These are phyloP conservation scores for Melanotaenia boesemani DNA, from an alignment of 2,797 vertebrate species.

Conservation along the genomic window DNA sequence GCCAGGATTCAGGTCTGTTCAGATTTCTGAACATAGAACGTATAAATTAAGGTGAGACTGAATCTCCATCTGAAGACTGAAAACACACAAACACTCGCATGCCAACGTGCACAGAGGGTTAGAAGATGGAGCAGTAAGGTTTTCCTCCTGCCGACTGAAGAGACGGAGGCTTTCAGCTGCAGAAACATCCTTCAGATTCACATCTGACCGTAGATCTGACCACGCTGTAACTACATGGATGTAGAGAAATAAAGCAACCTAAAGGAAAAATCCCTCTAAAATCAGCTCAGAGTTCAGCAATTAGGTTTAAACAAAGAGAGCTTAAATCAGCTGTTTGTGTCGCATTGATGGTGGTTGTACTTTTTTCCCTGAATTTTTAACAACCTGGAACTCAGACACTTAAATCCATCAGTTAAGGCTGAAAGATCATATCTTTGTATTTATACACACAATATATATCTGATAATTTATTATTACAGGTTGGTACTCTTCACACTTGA, in stretches of 20 bases:
- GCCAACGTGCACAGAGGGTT: neutral
- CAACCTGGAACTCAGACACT: too few relatives aligned
- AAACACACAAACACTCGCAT: conserved; percentile 1
- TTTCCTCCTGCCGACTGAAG: conserved; percentile 7
- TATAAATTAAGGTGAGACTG: conserved; percentile 24
- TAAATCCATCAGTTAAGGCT: too few relatives aligned
- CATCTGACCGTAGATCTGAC: neutral
- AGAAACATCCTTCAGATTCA: conserved; percentile 25
- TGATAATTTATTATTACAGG: neutral
- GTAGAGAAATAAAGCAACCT: conserved; percentile 1
- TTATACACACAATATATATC: neutral
- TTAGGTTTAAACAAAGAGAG: neutral
- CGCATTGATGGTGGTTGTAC: too few relatives aligned
- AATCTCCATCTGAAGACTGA: conserved; percentile 15
- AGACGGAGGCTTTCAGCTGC: conserved; percentile 29
- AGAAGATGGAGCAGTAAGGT: neutral
- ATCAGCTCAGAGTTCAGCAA: neutral
- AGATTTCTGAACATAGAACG: conserved; percentile 52
- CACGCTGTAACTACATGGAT: conserved; percentile 38
- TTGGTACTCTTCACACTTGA: neutral
- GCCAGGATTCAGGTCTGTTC: conserved; percentile 62
- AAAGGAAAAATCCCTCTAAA: conserved; percentile 39
- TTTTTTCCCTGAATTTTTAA: too few relatives aligned
- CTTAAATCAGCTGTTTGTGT: too few relatives aligned
- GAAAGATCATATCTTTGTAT: too few relatives aligned